A percentile compares a stretch with the other conserved stretches of the same genome.
phyloP scores from a whole-genome alignment of 2,888 invertebrate genomes.

The Euproctis similis region DNA sequence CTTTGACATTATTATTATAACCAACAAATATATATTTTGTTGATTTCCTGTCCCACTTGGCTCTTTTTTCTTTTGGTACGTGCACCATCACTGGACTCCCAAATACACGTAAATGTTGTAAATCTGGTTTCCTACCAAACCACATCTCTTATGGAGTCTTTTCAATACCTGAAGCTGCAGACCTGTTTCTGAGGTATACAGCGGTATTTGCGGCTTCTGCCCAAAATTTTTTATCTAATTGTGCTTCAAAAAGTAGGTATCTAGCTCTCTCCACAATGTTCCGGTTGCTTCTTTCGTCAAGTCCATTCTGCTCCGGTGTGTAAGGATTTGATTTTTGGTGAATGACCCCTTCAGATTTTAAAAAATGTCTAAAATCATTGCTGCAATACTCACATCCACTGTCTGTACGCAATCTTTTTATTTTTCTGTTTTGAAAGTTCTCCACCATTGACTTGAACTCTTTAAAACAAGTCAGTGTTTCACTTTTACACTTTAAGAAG shows the following conservation, averaged over 20 bases:
- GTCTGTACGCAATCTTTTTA: no score
- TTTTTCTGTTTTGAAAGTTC: conserved; percentile 20
- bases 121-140: conserved; percentile 5
- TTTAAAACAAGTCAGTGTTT: conserved; percentile 11
- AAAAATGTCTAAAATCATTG: conserved; percentile 4
- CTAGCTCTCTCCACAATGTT: no score
- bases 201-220: no score
- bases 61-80: conserved; percentile 2
- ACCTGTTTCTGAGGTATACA: no score
- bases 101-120: conserved; percentile 6
- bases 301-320: conserved; percentile 9
- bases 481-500: conserved; percentile 10
- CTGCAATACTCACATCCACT: conserved; percentile 3
- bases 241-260: no score
- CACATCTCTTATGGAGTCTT: conserved; percentile 11
- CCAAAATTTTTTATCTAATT: no score
- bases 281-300: conserved; percentile 7
- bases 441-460: conserved; percentile 23
- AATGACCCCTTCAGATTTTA: no score
- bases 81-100: conserved; percentile 9
- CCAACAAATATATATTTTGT: no score
- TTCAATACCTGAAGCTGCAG: no score
- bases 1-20: conserved; percentile 9
- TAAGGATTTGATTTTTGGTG: conserved; percentile 5
- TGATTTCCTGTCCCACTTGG: no score